Conservation (phyloP, 2,797 vertebrate species). For the Limnodromus scolopaceus region DNA sequence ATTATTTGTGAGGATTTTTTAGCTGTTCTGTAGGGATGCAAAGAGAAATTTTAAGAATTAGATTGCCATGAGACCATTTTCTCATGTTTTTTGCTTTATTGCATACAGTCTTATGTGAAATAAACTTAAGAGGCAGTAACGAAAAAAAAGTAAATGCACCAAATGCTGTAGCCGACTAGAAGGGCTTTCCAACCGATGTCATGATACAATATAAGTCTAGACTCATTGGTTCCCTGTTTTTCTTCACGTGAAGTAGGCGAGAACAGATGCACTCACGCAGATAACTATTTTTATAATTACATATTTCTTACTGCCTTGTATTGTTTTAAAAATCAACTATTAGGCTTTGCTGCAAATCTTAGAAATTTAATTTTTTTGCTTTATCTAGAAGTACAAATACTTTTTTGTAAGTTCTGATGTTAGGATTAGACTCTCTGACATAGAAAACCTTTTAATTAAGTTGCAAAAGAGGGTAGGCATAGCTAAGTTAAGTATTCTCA, state of each 20-base stretch:
- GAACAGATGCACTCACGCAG: background rate
- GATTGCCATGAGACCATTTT: background rate
- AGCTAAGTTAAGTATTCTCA: background rate
- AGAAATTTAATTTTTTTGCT: background rate
- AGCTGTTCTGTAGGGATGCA: slow-evolving; percentile 43
- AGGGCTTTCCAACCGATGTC: background rate
- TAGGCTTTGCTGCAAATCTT: background rate
- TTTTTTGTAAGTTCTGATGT: background rate
- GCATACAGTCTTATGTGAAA: background rate
- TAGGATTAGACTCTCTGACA: background rate
- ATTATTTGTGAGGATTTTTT: slow-evolving; percentile 40
- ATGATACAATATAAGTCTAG: background rate
- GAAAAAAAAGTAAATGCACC: background rate
- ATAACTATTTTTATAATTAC: background rate
- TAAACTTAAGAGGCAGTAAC: background rate
- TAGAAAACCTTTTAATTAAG: background rate
- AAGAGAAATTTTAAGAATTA: background rate
- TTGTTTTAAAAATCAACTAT: background rate
- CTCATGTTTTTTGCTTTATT: background rate
- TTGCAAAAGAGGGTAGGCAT: background rate
- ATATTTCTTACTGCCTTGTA: background rate
- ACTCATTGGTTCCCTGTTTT: background rate
- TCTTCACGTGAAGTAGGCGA: background rate
- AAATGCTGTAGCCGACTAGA: background rate
- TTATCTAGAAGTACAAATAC: background rate